Base-by-base conservation (phyloP, 2,888 invertebrate species). In the Cryptus viduatorius region DNA sequence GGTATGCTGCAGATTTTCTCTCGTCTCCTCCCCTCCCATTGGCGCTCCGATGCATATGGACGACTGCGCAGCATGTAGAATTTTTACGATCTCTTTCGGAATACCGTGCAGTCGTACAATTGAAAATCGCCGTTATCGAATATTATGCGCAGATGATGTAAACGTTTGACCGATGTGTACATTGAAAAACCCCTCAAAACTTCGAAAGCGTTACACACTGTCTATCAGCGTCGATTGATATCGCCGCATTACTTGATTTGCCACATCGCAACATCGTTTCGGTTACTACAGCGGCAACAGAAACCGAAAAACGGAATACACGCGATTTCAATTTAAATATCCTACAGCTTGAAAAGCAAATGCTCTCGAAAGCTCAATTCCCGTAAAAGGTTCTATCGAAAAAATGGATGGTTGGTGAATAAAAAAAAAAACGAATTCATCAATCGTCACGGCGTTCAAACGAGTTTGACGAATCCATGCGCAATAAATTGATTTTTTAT, bases 1-100 rank as follows among this genome's bases (percentile, higher is more conserved):
- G 44, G 72, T 67, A 24, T 48, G 37, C 59, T 61, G 48, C 19
- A 65, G 59, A 68, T 42, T 69, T 69, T 75, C 75, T 81, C 65
- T 73, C 53, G 1, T 46, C 12, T 24, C 10, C 29, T 31, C 37
- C 16, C 16, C 10, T 16, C 16, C 16, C 8, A 1, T 14, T 3
- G n/a, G 16, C 42, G 0, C n/a, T 37, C 16, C 42, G 19, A 65
- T 65, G 19, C 65, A 19, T 12, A 65, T 65, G 42, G 16, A 42
- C 65, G 65, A 65, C 16, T 42, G 65, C 19, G 19, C 42, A 44
- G 53, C 46, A 61, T 72, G 48, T 64, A 53, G 42, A 71, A 19
- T 29, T 61, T 83, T 76, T 31, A 72, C 61, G 73, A 61, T 69
- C 42, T n/a, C 19, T 53, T 75, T 7, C 53, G 64, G 14, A 16